phyloP scores from a whole-genome alignment of 2,797 vertebrate species.

The Carcharodon carcharias region DNA sequence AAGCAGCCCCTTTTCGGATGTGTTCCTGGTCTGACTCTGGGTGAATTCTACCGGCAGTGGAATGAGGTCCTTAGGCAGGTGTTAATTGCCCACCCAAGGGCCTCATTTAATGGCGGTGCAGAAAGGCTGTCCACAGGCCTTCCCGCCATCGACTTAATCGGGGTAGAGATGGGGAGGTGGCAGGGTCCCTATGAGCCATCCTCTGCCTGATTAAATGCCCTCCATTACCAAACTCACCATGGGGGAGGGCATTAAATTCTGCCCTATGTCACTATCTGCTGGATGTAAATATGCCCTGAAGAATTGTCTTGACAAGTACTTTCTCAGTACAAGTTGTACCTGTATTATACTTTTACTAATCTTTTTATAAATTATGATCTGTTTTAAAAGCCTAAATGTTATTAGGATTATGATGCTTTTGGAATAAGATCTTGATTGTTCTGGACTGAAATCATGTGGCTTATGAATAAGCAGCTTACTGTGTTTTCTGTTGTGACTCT shows the following conservation, averaged over 20 bases:
- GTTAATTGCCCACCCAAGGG: no score
- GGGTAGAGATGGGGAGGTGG: no score
- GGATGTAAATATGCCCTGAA: neutral
- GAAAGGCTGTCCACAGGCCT: neutral
- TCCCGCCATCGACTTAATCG: no score
- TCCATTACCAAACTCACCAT: no score
- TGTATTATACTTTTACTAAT: neutral
- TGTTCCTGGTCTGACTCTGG: no score
- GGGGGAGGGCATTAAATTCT: no score
- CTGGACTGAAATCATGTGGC: neutral
- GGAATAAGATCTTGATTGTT: neutral
- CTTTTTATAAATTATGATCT: neutral
- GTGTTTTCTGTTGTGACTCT: neutral
- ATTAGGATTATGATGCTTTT: neutral
- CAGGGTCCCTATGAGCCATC: no score
- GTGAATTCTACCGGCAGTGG: no score
- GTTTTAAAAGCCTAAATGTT: neutral
- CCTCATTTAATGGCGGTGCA: neutral
- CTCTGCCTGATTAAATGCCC: no score
- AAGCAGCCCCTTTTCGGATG: no score
- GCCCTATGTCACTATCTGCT: neutral
- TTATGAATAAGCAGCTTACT: slow-evolving; percentile 6
- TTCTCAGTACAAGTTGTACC: neutral
- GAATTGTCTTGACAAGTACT: neutral
- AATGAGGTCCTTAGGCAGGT: neutral